These are phyloP conservation scores for Eriosoma lanigerum DNA, from an alignment of 1,140 invertebrate genomes.

Conservation along the genomic window DNA sequence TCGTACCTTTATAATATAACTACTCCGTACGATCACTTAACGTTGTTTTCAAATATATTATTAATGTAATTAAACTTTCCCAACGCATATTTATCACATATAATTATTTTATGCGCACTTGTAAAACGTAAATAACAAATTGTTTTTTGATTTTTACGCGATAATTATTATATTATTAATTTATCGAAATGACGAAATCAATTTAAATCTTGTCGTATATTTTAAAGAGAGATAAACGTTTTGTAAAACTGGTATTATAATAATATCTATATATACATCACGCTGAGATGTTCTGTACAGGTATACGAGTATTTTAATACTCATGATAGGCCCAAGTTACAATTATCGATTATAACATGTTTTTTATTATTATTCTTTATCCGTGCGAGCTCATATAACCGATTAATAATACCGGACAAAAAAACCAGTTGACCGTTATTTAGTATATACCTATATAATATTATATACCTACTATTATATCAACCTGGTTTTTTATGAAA, in stretches of 20 bases:
- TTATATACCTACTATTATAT: too few relatives aligned
- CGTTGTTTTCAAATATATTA: too few relatives aligned
- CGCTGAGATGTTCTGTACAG: too few relatives aligned
- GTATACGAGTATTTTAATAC: too few relatives aligned
- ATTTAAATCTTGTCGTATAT: background rate
- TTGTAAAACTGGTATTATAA: background rate
- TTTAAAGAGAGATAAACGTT: background rate
- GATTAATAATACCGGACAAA: background rate
- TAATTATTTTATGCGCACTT: too few relatives aligned
- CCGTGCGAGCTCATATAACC: background rate
- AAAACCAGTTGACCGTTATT: conserved; percentile 13
- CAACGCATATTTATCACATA: too few relatives aligned
- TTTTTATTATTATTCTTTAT: background rate
- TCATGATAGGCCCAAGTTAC: background rate
- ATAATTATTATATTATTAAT: conserved; percentile 12
- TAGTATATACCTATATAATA: too few relatives aligned
- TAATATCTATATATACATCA: background rate
- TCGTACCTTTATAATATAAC: too few relatives aligned
- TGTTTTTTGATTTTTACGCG: conserved; percentile 2
- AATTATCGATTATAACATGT: conserved; percentile 2
- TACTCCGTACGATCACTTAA: too few relatives aligned
- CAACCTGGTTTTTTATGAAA: conserved; percentile 5
- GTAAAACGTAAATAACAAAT: background rate
- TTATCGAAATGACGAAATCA: conserved; percentile 23
- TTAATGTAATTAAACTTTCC: too few relatives aligned